Evolutionary conservation across 2,797 vertebrate genomes (phyloP).

Genomic region (Fistularia tabacaria): DNA sequence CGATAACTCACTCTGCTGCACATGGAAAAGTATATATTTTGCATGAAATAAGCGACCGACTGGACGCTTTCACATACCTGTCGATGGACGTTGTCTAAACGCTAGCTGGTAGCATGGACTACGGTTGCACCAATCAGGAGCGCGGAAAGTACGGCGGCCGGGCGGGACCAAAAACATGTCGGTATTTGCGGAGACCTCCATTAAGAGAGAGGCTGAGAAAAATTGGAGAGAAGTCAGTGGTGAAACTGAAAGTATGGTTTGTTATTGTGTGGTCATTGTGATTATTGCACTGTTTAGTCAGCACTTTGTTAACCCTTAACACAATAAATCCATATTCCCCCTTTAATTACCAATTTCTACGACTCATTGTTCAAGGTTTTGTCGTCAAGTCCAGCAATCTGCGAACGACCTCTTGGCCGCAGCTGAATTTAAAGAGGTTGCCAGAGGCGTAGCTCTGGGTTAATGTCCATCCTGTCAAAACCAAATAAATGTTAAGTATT

Average conservation of each 20-base stretch:
- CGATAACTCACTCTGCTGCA: rapidly evolving
- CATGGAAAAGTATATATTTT: rapidly evolving
- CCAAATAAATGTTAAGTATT: background rate
- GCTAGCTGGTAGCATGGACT: constrained; percentile 1
- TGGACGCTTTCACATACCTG: constrained; percentile 42
- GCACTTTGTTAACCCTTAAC: too few relatives aligned
- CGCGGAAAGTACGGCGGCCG: constrained; percentile 33
- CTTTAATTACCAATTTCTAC: too few relatives aligned
- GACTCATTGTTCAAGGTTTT: too few relatives aligned
- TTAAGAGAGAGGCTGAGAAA: too few relatives aligned
- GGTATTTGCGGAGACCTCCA: background rate
- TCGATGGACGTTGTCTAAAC: constrained; percentile 22
- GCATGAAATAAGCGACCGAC: background rate
- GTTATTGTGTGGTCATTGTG: constrained; percentile 1
- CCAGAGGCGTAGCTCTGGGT: too few relatives aligned
- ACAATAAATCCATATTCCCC: too few relatives aligned
- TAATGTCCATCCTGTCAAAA: too few relatives aligned
- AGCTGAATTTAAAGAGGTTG: constrained; percentile 2
- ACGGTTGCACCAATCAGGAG: constrained; percentile 50
- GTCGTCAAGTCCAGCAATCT: too few relatives aligned
- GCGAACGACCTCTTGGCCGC: background rate
- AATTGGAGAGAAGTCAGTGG: too few relatives aligned
- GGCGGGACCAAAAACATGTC: constrained; percentile 26
- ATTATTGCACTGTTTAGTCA: constrained; percentile 1
- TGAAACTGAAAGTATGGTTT: background rate